Evolutionary conservation across 1,140 invertebrate species (phyloP).

Genomic region (Himalopsyche phryganea): DNA sequence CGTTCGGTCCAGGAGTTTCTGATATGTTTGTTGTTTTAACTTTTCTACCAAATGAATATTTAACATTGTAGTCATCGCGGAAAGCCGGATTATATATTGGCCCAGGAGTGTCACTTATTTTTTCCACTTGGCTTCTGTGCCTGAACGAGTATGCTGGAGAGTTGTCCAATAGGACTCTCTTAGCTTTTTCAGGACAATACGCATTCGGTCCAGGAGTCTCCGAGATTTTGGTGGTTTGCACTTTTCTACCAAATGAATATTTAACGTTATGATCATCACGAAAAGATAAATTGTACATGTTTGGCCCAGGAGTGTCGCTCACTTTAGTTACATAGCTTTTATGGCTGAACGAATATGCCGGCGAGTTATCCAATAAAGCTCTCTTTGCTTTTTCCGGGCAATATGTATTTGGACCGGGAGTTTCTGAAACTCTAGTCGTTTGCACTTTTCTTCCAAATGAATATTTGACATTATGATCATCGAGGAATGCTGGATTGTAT

Average conservation of each 20-base stretch:
- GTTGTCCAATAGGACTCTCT: conserved; percentile 51
- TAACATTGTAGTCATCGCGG: conserved; percentile 48
- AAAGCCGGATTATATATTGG: conserved; percentile 77
- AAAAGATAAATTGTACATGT: conserved; percentile 48
- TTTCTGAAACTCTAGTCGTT: conserved; percentile 53
- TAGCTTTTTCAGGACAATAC: conserved; percentile 61
- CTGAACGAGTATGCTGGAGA: conserved; percentile 53
- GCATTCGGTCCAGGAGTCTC: conserved; percentile 57
- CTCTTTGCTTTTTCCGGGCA: conserved; percentile 68
- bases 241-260: conserved; percentile 50
- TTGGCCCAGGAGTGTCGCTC: conserved; percentile 55
- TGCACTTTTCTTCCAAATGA: conserved; percentile 65
- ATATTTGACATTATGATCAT: conserved; percentile 66
- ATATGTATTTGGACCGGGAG: conserved; percentile 54
- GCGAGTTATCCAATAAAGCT: conserved; percentile 54
- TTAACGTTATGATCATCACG: conserved; percentile 51
- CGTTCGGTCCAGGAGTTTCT: conserved; percentile 65
- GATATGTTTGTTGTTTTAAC: conserved; percentile 38
- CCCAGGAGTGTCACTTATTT: conserved; percentile 69
- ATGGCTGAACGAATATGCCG: conserved; percentile 56
- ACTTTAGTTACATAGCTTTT: conserved; percentile 47
- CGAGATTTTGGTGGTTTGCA: conserved; percentile 46
- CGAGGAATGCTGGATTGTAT: conserved; percentile 68
- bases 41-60: conserved; percentile 53
- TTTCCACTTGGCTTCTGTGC: conserved; percentile 56